Evolutionary conservation across 2,797 vertebrate genomes (phyloP).

Genomic region (Vultur gryphus): DNA sequence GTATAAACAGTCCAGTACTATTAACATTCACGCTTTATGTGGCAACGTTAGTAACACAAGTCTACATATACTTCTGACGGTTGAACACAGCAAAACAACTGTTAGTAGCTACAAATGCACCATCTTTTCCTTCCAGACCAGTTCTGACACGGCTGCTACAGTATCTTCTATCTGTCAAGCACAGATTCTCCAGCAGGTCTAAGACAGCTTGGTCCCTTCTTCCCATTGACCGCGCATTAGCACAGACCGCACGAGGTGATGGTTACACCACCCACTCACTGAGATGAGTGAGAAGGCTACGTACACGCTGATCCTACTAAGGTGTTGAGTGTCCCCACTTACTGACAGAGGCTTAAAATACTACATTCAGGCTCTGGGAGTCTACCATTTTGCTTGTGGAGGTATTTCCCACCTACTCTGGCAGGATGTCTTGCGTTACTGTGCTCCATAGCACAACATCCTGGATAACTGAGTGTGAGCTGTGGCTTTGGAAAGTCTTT

Average conservation of each 20-base stretch:
- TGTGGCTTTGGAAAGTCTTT: background rate
- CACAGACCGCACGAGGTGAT: background rate
- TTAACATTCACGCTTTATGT: background rate
- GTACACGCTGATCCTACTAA: background rate
- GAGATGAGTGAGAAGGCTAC: background rate
- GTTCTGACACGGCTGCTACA: background rate
- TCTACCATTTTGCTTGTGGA: background rate
- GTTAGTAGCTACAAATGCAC: background rate
- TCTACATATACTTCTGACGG: background rate
- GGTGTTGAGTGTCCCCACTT: background rate
- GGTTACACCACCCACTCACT: background rate
- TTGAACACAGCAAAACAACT: background rate
- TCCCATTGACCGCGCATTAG: background rate
- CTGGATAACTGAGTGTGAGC: background rate
- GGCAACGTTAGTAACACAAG: background rate
- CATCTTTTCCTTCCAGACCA: background rate
- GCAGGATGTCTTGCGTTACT: background rate
- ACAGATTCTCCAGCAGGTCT: background rate
- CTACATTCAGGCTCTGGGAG: background rate
- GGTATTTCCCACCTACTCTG: background rate
- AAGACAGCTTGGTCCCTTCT: background rate
- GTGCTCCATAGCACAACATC: background rate
- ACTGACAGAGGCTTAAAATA: background rate
- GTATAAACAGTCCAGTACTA: background rate
- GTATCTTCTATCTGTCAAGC: background rate